Evolutionary conservation across 2,113 vertebrate genomes (phyloP).

Genomic region (Sula dactylatra): DNA sequence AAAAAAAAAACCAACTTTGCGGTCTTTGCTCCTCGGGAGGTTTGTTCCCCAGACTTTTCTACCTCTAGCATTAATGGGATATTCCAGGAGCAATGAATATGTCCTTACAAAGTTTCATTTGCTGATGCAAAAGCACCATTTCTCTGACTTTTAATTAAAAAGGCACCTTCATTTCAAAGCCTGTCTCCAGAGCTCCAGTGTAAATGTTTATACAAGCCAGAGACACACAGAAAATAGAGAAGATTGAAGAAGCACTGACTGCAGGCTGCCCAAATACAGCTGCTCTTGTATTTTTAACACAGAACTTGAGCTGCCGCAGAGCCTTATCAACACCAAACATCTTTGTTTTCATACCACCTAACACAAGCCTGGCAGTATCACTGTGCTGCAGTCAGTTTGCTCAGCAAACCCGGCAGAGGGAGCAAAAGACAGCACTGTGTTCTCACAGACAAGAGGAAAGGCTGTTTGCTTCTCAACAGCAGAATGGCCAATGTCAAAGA

Average conservation of each 20-base stretch:
- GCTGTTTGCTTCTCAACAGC: neutral
- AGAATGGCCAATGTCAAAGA: neutral
- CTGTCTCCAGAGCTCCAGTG: conserved; percentile 8
- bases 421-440: neutral
- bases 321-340: conserved; percentile 38
- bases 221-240: neutral
- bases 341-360: neutral
- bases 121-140: conserved; percentile 2
- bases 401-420: neutral
- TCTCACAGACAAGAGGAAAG: neutral
- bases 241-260: neutral
- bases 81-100: neutral
- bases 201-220: conserved; percentile 49
- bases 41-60: neutral
- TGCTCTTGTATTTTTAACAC: conserved; percentile 4
- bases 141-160: conserved; percentile 28
- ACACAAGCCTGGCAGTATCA: neutral
- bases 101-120: neutral
- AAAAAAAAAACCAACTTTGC: neutral
- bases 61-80: neutral
- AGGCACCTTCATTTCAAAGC: conserved; percentile 27
- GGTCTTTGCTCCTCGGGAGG: neutral
- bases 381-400: neutral
- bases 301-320: neutral
- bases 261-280: conserved; percentile 4